Evolutionary conservation across 2,113 vertebrate genomes (phyloP), one percentile per base, ranked within the genome.

Genomic region (Sclerurus mexicanus): DNA sequence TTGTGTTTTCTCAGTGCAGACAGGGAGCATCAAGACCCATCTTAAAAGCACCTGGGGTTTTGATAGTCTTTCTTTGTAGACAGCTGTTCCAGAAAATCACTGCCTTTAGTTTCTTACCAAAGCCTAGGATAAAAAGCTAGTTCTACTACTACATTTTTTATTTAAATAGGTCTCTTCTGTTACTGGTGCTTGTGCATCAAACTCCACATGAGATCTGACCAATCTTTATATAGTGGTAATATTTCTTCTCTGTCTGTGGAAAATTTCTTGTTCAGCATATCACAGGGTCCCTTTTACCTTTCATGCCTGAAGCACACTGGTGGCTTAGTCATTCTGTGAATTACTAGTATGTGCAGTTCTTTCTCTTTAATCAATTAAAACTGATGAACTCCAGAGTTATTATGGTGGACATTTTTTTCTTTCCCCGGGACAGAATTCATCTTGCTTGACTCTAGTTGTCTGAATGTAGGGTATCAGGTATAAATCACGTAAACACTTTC

Each of bases 321-420:
- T 90, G 33, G 33, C 76, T 89, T 81, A 53, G 59, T 71, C 37
- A 25, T 55, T 92, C 56, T 80, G 27, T 77, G 83, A 88, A 74
- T 90, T 92, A 71, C 55, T 80, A 59, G 37, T 22, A 46, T 69
- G 37, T 24, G 66, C 63, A 62, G 12, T 74, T 93, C 80, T 77
- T 85, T 88, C 83, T 89, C 67, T 6, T 89, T 90, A 55, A 75
- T 88, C 83, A 92, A 50, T 90, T 96, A 95, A 86, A 92, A 92
- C 68, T 84, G 68, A 92, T 84, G 76, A 92, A 92, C 55, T 96
- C 62, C 47, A 52, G 77, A 74, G 76, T 86, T 89, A 71, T 86
- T 89, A 71, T 2, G 0, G 12, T 63, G 55, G 35, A 50, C 64
- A n/a, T 7, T 28, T 78, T 93, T 63, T 77, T 50, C 44, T 87